Conservation (phyloP, 1,140 invertebrate genomes). For the Wiebesia pumilae region DNA sequence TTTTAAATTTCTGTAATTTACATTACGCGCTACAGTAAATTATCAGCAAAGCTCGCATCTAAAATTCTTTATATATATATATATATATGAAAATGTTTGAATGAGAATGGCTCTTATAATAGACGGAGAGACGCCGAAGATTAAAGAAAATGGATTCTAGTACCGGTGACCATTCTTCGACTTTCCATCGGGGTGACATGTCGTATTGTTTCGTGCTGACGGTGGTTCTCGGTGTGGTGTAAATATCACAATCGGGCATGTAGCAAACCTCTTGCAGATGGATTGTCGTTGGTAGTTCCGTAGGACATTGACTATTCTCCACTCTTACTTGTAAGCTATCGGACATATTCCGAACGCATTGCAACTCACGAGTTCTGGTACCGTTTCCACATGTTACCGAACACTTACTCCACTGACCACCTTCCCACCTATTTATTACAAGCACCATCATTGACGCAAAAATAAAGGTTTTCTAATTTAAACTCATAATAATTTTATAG, state of each 20-base stretch:
- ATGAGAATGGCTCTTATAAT: too few species aligned
- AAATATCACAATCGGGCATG: conserved; percentile 33
- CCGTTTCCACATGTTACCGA: conserved; percentile 82
- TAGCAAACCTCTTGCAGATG: conserved; percentile 3
- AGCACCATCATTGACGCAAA: background rate
- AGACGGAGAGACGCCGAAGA: background rate
- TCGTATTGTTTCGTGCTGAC: background rate
- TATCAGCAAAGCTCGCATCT: too few species aligned
- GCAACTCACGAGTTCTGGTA: conserved; percentile 73
- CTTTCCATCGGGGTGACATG: conserved; percentile 55
- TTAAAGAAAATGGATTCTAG: too few species aligned
- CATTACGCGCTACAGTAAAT: too few species aligned
- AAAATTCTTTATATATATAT: too few species aligned
- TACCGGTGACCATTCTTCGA: conserved; percentile 64
- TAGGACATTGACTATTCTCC: conserved; percentile 67
- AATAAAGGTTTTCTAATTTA: background rate
- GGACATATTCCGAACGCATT: conserved; percentile 69
- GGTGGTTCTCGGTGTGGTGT: conserved; percentile 27
- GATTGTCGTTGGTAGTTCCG: background rate
- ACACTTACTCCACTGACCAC: conserved; percentile 74
- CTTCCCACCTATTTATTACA: conserved; percentile 61
- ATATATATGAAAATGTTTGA: too few species aligned
- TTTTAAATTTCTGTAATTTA: too few species aligned
- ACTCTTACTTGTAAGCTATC: conserved; percentile 61
- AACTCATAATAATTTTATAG: too few species aligned